A percentile compares a stretch with the other conserved stretches of the same genome.
These are phyloP conservation scores for Odontophorus gujanensis DNA, from an alignment of 2,113 vertebrate genomes.

Conservation along the genomic window DNA sequence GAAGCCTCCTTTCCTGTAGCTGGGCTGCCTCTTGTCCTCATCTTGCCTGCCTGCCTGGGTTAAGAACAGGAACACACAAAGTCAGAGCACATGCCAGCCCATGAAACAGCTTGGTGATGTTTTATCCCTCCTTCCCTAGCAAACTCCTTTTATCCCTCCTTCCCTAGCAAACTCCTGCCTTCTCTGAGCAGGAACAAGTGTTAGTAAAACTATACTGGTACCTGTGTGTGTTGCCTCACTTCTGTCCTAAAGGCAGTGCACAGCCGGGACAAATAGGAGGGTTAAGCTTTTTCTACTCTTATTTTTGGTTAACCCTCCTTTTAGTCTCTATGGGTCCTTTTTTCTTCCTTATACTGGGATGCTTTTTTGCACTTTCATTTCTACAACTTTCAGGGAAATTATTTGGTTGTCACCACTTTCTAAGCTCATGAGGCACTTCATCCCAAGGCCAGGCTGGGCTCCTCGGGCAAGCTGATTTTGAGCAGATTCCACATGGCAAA, in stretches of 20 bases:
- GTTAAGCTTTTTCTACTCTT: background rate
- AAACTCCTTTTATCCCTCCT: background rate
- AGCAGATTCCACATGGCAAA: background rate
- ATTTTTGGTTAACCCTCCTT: background rate
- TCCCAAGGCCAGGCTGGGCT: constrained; percentile 37
- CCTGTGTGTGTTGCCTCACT: background rate
- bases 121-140: background rate
- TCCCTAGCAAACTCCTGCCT: background rate
- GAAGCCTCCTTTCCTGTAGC: background rate
- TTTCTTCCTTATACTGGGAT: background rate
- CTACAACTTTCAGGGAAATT: constrained; percentile 17
- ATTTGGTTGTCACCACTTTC: background rate
- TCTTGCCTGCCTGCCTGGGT: background rate
- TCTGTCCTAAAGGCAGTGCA: background rate
- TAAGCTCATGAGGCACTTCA: background rate
- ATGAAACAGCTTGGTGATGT: background rate
- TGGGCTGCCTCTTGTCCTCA: background rate
- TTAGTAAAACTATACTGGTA: background rate
- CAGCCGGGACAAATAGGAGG: rapidly evolving
- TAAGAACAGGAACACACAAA: background rate
- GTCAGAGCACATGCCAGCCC: background rate
- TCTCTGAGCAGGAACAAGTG: background rate
- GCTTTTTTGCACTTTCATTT: background rate
- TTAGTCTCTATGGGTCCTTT: background rate
- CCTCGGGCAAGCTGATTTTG: background rate